Evolutionary conservation across 2,797 vertebrate genomes (phyloP).

Genomic region (Clarias platycephalus): DNA sequence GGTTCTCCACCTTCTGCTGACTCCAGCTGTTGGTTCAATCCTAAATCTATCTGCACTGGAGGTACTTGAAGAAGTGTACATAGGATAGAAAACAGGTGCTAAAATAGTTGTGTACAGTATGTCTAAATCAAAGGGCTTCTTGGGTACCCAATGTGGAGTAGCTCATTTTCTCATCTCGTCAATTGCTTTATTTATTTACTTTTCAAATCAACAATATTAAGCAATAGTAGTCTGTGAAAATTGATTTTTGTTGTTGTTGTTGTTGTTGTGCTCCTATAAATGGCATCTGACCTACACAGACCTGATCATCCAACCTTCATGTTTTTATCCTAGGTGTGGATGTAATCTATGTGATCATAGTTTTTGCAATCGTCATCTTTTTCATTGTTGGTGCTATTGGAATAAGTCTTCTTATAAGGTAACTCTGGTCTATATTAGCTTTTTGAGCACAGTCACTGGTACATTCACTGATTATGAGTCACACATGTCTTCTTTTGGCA

Average conservation of each 20-base stretch:
- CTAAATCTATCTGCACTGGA: conserved; percentile 77
- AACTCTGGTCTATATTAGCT: conserved; percentile 5
- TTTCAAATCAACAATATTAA: background rate
- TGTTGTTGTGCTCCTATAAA: background rate
- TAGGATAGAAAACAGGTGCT: background rate
- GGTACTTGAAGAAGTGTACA: conserved; percentile 65
- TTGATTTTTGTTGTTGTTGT: too few relatives aligned
- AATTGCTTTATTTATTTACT: background rate
- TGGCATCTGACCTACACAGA: background rate
- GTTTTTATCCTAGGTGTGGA: conserved; percentile 72
- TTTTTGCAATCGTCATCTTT: conserved; percentile 67
- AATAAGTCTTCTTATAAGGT: conserved; percentile 75
- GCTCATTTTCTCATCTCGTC: background rate
- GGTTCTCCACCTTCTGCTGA: conserved; percentile 78
- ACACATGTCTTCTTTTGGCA: conserved; percentile 58
- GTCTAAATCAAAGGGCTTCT: background rate
- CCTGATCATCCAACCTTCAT: conserved; percentile 11
- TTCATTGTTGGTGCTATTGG: conserved; percentile 67
- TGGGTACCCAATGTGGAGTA: background rate
- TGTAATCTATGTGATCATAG: conserved; percentile 73
- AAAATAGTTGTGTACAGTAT: background rate
- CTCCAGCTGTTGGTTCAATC: conserved; percentile 87
- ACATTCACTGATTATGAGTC: background rate
- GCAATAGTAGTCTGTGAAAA: background rate
- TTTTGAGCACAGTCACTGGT: too few relatives aligned